Evolutionary conservation across 2,113 vertebrate genomes (phyloP), one percentile per base, ranked within the genome.

Genomic region (Mastomys coucha): DNA sequence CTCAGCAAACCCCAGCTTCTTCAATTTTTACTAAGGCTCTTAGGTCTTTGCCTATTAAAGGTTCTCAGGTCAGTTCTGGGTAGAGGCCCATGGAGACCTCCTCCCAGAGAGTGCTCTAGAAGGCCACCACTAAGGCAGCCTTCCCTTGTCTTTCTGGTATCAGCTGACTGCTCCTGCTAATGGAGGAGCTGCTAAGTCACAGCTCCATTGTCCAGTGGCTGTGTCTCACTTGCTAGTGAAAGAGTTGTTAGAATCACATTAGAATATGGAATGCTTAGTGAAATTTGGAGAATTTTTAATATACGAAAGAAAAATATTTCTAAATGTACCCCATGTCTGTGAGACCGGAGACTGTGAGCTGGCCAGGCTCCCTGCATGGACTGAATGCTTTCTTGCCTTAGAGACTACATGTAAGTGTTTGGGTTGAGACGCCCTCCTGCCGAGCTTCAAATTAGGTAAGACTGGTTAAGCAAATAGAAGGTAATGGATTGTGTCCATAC

Each of bases 401-500:
- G 60, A 97, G 95, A 91, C 90, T 3, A 53, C 65, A 31, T 90
- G 84, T 33, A 63, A 82, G 88, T 95, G 96, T 98, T 96, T 97
- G 95, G 76, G 82, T 93, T 97, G 33, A 96, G 96, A 53, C 49
- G 33, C 94, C 95, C 96, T 95, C 96, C 97, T 88, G 93, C 96
- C 63, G 92, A 93, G 92, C 82, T 96, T 95, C 94, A 96, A 97
- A 97, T 97, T 97, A 96, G 95, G 94, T 97, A 95, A 97, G 95
- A 84, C 96, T 96, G 56, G 86, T 91, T 96, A 94, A 97, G 96
- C 91, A 96, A 97, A 97, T 97, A 97, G 94, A 94, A 95, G 91
- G 97, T 87, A 97, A 97, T 97, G 96, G 94, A 67, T 94, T 97
- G 94, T 97, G 94, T 97, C 96, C 95, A 91, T 82, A 96, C 77